phyloP scores from a whole-genome alignment of 2,888 invertebrate genomes.

The Lithophane leautieri region DNA sequence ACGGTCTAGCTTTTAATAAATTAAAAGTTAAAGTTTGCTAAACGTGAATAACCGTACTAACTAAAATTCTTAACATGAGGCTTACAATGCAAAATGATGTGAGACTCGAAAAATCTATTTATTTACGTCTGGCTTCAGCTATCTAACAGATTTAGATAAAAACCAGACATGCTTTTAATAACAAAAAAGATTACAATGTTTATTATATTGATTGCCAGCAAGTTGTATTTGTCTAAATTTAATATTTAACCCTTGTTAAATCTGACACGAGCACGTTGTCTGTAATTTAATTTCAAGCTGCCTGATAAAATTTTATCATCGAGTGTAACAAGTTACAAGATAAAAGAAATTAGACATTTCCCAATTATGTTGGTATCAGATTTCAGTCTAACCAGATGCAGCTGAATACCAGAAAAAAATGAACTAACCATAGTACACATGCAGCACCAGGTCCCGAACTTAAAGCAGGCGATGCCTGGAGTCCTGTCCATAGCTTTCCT shows the following conservation, averaged over 20 bases:
- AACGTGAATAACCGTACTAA: neutral
- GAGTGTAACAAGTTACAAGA: neutral
- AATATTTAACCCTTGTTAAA: constrained; percentile 7
- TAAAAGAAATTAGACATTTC: neutral
- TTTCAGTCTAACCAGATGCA: neutral
- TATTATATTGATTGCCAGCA: neutral
- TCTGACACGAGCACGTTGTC: neutral
- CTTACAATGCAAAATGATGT: neutral
- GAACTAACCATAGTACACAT: constrained; percentile 76
- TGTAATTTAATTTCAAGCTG: constrained; percentile 16
- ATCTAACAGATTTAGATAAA: constrained; percentile 9
- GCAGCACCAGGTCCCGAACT: constrained; percentile 86
- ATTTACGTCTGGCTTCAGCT: constrained; percentile 1
- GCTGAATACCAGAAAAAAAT: neutral
- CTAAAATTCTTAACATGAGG: neutral
- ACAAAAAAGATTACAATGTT: constrained; percentile 5
- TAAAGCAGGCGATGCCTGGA: constrained; percentile 85
- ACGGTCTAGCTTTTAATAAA: neutral
- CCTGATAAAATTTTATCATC: neutral
- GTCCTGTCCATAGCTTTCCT: constrained; percentile 92
- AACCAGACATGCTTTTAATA: constrained; percentile 30
- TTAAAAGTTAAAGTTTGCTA: neutral
- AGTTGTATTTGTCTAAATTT: constrained; percentile 14
- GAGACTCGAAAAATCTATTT: neutral
- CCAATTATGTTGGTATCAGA: neutral